These are phyloP conservation scores for Dromius quadrimaculatus DNA, from an alignment of 2,888 invertebrate species.

Conservation along the genomic window DNA sequence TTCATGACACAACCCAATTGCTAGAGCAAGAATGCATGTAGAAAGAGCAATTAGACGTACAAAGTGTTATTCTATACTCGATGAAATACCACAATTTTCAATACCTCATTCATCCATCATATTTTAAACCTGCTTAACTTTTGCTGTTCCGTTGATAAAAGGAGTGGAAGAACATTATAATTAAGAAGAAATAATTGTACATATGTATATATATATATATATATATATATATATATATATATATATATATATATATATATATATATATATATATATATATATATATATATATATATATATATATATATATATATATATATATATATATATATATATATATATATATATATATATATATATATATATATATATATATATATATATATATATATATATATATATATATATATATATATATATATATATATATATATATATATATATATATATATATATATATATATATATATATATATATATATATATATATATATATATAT, in stretches of 20 bases:
- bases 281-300: neutral
- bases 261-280: neutral
- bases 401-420: too few species aligned
- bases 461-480: too few species aligned
- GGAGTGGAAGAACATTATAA: neutral
- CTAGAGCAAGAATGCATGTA: constrained; percentile 57
- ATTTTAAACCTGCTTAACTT: neutral
- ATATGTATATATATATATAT: neutral
- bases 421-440: too few species aligned
- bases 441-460: too few species aligned
- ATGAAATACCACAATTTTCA: neutral
- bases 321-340: too few species aligned
- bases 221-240: neutral
- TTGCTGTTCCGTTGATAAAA: neutral
- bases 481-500: too few species aligned
- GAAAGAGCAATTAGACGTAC: constrained; percentile 57
- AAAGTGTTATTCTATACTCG: constrained; percentile 52
- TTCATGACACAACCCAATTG: too few species aligned
- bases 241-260: neutral
- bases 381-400: too few species aligned
- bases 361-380: too few species aligned
- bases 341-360: too few species aligned
- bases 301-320: neutral
- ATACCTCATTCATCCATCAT: neutral
- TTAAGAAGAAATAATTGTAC: neutral